Percentiles rank a stretch among this genome's conserved stretches.
These are phyloP conservation scores for Brachionus calyciflorus DNA, from an alignment of 1,140 invertebrate species.

Conservation along the genomic window DNA sequence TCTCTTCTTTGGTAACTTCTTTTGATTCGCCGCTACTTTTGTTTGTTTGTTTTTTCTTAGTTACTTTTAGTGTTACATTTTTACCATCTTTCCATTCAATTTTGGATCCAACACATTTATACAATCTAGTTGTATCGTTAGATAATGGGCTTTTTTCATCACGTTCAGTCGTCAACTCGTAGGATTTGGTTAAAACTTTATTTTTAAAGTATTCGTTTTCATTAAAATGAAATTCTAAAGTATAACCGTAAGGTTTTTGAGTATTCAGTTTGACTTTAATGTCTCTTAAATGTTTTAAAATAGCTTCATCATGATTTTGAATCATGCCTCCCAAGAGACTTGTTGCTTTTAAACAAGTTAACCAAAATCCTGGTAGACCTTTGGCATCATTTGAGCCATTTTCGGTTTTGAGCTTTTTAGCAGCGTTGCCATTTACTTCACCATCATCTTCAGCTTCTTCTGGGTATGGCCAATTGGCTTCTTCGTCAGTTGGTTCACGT, in stretches of 20 bases:
- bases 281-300: conserved; percentile 84
- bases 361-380: conserved; percentile 94
- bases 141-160: conserved; percentile 86
- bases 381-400: conserved; percentile 55
- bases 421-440: conserved; percentile 68
- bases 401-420: conserved; percentile 41
- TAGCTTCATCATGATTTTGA: conserved; percentile 84
- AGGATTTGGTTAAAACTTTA: conserved; percentile 85
- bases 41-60: conserved; percentile 98
- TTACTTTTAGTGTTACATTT: conserved; percentile 92
- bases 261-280: conserved; percentile 67
- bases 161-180: conserved; percentile 86
- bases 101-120: conserved; percentile 81
- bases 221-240: conserved; percentile 86
- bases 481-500: conserved; percentile 82
- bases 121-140: conserved; percentile 96
- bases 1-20: conserved; percentile 87
- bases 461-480: conserved; percentile 57
- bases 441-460: neutral
- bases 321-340: conserved; percentile 84
- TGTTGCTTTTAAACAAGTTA: conserved; percentile 91
- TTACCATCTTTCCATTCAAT: conserved; percentile 95
- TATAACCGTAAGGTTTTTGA: conserved; percentile 67
- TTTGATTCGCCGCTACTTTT: conserved; percentile 85
- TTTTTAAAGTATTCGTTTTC: conserved; percentile 95